phyloP scores from a whole-genome alignment of 2,113 vertebrate species.

The Cathartes aura region DNA sequence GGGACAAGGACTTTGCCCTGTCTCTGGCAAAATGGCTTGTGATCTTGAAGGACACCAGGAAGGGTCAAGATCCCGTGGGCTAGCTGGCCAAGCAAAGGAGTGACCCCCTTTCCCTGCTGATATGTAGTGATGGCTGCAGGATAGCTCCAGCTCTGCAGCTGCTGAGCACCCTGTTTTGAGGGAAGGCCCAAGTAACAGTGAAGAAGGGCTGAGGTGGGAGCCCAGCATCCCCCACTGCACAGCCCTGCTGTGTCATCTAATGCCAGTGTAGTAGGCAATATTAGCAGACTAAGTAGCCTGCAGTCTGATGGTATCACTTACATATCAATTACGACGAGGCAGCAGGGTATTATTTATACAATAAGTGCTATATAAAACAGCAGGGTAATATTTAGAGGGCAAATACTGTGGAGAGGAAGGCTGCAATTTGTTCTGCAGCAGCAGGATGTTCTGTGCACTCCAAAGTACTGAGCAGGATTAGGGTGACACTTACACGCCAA shows the following conservation, averaged over 20 bases:
- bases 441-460: neutral
- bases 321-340: neutral
- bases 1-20: neutral
- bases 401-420: neutral
- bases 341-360: conserved; percentile 46
- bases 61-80: neutral
- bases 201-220: neutral
- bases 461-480: neutral
- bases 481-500: conserved; percentile 40
- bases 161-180: neutral
- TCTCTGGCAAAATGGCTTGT: neutral
- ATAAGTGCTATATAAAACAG: neutral
- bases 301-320: neutral
- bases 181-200: neutral
- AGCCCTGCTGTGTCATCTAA: neutral
- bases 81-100: neutral
- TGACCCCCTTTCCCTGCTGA: neutral
- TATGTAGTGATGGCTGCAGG: neutral
- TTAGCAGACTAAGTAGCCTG: neutral
- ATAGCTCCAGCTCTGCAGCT: neutral
- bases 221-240: neutral
- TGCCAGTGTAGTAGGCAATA: neutral
- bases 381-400: conserved; percentile 47
- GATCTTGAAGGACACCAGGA: neutral
- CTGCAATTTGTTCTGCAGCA: conserved; percentile 49